Conservation (phyloP, 2,113 vertebrate species). For the Charina bottae region DNA sequence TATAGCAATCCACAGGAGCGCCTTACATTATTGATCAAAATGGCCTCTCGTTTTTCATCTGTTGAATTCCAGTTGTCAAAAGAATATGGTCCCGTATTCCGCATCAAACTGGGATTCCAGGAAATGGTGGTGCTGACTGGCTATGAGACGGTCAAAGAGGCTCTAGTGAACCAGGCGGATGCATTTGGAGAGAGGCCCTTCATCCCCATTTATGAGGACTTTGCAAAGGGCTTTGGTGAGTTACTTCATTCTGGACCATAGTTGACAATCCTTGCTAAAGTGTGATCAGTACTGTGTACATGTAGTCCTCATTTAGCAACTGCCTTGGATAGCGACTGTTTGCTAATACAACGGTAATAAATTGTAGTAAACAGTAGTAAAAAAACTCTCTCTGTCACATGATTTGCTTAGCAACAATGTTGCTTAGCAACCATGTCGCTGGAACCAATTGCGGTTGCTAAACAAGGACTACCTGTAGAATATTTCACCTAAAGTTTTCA, state of each 20-base stretch:
- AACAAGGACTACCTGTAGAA: neutral
- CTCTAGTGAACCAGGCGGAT: constrained; percentile 66
- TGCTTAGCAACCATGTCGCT: neutral
- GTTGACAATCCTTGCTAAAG: neutral
- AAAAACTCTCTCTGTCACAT: no score
- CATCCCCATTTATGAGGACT: constrained; percentile 64
- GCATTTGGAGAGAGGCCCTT: constrained; percentile 66
- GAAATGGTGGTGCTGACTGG: constrained; percentile 69
- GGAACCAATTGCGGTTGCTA: neutral
- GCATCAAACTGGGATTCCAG: constrained; percentile 50
- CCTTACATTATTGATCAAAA: neutral
- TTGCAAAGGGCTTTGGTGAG: constrained; percentile 59
- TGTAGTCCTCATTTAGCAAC: neutral
- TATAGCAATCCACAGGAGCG: no score
- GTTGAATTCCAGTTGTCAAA: constrained; percentile 37
- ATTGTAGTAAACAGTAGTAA: neutral
- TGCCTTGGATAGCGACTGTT: neutral
- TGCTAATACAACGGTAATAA: neutral
- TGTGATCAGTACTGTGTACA: neutral
- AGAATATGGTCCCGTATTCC: constrained; percentile 45
- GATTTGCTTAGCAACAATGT: neutral
- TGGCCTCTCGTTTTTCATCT: neutral
- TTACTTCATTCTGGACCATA: neutral
- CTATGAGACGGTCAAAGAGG: constrained; percentile 73
- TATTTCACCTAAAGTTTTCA: neutral